Base-by-base conservation (phyloP, 2,888 invertebrate species). In the Hirtodrosophila cameraria region DNA sequence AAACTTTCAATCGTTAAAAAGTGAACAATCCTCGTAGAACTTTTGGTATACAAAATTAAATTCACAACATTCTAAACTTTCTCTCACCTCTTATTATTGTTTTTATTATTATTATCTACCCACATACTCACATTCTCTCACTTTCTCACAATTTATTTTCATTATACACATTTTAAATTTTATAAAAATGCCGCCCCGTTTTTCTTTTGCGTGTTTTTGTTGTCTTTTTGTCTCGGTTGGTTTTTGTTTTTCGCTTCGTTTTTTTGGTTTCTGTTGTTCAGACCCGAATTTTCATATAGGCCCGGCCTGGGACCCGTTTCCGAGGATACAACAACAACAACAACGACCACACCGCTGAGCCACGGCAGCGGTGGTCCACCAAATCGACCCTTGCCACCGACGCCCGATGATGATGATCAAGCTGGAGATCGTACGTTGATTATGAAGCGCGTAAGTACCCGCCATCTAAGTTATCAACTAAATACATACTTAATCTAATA, bases 331-430 rank as follows among this genome's bases (percentile, higher is more conserved):
- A 80, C 69, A 31, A 69, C 75, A 16, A 81, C 77, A 48, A 75
- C 90, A 61, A 90, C 92, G 70, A 83, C 88, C 53, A 79, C 89
- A 58, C 81, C 88, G 62, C 77, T 82, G 86, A 88, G 80, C 64
- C 82, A 90, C 75, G 91, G 90, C 68, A 91, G 92, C 75, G 94
- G 95, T 58, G 94, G 95, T 52, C 96, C 97, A 79, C 97, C 97
- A 63, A 97, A 97, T 90, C 94, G 97, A 78, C 98, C 98, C 48
- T 93, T 98, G 87, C 98, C 98, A 54, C 98, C 98, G 45, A 98
- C 98, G 48, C 98, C 98, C 31, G 97, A 97, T 90, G 97, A 98
- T 89, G 96, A 97, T 90, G 95, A 95, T 91, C 93, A 93, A 86
- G 92, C 92, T 66, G 95, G 95, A 54, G 97, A 97, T 91, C 94